Base-by-base conservation (phyloP, 2,888 invertebrate species). In the Epistrophe eligans region DNA sequence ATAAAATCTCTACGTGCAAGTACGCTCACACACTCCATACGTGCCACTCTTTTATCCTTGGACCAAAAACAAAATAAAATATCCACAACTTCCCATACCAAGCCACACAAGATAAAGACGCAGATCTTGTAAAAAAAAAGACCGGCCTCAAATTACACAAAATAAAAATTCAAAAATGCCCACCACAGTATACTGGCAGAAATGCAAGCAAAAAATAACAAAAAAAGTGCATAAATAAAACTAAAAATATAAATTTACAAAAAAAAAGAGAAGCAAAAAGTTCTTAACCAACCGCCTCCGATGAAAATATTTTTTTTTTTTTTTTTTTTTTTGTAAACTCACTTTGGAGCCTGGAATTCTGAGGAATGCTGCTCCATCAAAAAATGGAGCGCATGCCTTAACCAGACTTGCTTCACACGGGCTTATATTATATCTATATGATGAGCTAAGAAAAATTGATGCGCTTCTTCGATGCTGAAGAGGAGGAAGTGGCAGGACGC, bases 61-160 rank as follows among this genome's bases (percentile, higher is more conserved):
- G 60, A 67, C 35, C 0, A 45, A 45, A 8, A 48, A 48, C 17
- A 48, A 48, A 48, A n/a, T n/a, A n/a, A n/a, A n/a, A n/a, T n/a
- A n/a, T n/a, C n/a, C n/a, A n/a, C n/a, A 10, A 45, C 45, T 19
- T 50, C n/a, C 15, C 24, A 50, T 35, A 24, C 40, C 77, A 32
- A 35, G 35, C 35, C 35, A 6, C n/a, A 55, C 32, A 24, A 19
- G 19, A 62, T 62, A 62, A 43, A 62, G 40, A 43, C 40, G 62
- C 62, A 71, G 58, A 71, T 32, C 57, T 76, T 70, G 45, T 50
- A 77, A 87, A 79, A 77, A 87, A 79, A 83, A 71, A 74, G 64
- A 52, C 87, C 87, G 83, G 83, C 83, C 48, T 87, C 83, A 76
- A 87, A 87, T 83, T 87, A 87, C 83, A 79, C 74, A 71, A 87